These are phyloP conservation scores for Epinephelus fuscoguttatus DNA, from an alignment of 2,113 vertebrate genomes.

Conservation along the genomic window DNA sequence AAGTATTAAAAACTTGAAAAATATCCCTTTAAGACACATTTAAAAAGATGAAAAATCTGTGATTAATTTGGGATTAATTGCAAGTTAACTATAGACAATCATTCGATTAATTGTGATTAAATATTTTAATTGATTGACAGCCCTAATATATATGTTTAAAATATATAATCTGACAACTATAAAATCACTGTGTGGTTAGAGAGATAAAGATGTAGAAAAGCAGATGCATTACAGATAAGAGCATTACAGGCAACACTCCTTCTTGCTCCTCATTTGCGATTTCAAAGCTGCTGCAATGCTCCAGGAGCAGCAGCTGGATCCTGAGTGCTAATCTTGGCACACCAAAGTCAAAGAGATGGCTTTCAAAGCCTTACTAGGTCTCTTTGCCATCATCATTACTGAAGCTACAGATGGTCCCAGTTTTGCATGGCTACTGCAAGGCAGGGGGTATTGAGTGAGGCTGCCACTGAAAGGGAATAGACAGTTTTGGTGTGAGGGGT, in stretches of 20 bases:
- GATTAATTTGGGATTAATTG: no score
- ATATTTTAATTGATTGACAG: no score
- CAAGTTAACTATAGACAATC: no score
- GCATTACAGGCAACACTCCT: constrained; percentile 56
- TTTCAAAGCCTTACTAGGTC: constrained; percentile 71
- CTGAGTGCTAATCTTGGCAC: constrained; percentile 68
- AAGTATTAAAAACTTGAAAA: no score
- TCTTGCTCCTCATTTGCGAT: constrained; percentile 71
- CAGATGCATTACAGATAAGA: constrained; percentile 73
- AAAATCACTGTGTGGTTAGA: constrained; percentile 47
- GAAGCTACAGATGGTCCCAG: constrained; percentile 68
- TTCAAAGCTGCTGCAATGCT: constrained; percentile 71
- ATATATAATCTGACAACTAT: constrained; percentile 4
- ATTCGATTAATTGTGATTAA: no score
- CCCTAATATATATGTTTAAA: no score
- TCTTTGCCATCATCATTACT: constrained; percentile 70
- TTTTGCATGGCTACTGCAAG: constrained; percentile 61
- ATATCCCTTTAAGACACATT: no score
- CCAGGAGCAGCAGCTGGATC: constrained; percentile 60
- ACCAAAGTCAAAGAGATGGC: constrained; percentile 70
- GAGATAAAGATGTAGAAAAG: constrained; percentile 34
- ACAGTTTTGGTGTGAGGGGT: constrained; percentile 45
- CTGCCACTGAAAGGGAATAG: constrained; percentile 47
- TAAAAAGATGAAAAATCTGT: no score
- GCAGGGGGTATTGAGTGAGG: constrained; percentile 37